Evolutionary conservation across 64 coral and sea anemone species (phyloP).

Genomic region (Stichodactyla helianthus): DNA sequence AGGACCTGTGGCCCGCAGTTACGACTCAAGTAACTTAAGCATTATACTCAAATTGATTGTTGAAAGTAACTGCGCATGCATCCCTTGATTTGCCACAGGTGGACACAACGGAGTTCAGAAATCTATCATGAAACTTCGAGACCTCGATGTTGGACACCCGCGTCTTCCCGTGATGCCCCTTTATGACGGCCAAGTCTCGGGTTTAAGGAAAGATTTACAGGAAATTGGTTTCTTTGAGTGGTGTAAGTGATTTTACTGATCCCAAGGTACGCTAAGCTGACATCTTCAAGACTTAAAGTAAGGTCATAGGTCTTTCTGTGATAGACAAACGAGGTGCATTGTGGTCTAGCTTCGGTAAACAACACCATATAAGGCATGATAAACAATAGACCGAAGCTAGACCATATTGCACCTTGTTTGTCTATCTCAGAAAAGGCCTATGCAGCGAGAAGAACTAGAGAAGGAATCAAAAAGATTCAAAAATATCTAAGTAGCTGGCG

Average conservation of each 20-base stretch:
- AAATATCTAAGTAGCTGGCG: no score
- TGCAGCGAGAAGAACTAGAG: no score
- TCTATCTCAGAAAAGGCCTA: no score
- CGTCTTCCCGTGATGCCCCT: conserved; percentile 38
- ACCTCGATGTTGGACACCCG: conserved; percentile 24
- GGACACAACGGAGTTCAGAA: conserved; percentile 7
- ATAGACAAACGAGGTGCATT: no score
- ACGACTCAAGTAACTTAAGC: no score
- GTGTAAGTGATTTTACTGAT: neutral
- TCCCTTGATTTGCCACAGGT: neutral
- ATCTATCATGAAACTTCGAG: neutral
- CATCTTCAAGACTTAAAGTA: neutral
- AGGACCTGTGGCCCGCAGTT: no score
- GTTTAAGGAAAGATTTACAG: conserved; percentile 38
- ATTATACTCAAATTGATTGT: neutral
- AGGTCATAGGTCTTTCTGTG: no score
- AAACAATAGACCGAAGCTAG: no score
- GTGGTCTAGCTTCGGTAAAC: no score
- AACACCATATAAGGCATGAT: no score
- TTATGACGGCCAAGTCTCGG: conserved; percentile 13
- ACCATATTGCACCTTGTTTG: no score
- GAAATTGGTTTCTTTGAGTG: conserved; percentile 53
- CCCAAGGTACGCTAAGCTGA: neutral
- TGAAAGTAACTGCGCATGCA: neutral
- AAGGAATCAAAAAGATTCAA: no score